These are phyloP conservation scores for Crossaster papposus DNA, from an alignment of 53 echinoderm and acorn worm genomes.

Conservation along the genomic window DNA sequence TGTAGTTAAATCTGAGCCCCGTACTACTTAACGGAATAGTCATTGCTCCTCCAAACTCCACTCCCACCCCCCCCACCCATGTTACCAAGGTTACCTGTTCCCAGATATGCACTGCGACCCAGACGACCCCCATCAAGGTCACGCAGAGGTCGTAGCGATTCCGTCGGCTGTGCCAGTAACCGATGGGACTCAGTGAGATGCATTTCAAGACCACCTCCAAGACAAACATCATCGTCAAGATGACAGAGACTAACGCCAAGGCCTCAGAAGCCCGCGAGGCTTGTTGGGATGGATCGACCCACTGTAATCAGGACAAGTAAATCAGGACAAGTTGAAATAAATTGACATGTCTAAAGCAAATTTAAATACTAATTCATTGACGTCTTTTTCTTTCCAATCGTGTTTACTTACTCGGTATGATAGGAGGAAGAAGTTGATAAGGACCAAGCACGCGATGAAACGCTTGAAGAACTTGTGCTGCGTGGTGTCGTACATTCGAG, in stretches of 20 bases:
- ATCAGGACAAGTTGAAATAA: not conserved
- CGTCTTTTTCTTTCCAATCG: too few species aligned
- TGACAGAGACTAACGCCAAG: conserved; percentile 78
- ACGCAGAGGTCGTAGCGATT: conserved; percentile 95
- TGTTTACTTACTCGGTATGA: conserved; percentile 86
- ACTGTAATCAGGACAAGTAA: conserved; percentile 42
- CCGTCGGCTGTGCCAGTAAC: conserved; percentile 99
- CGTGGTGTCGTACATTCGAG: conserved; percentile 90
- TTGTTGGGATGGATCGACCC: conserved; percentile 47
- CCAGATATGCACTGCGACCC: conserved; percentile 84
- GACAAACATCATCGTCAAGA: conserved; percentile 86
- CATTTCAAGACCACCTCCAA: conserved; percentile 96
- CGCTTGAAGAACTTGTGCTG: conserved; percentile 98
- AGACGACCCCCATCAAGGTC: conserved; percentile 86
- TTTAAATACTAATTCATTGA: too few species aligned
- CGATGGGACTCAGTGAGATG: conserved; percentile 90
- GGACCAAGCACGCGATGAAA: conserved; percentile 93
- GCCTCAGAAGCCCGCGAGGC: conserved; percentile 1
- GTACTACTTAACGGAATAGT: too few species aligned
- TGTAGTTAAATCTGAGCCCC: too few species aligned
- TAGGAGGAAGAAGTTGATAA: conserved; percentile 91
- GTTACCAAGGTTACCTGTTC: conserved; percentile 53
- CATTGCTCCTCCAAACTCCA: too few species aligned
- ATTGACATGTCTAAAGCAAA: not conserved
- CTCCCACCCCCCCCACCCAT: too few species aligned